Conservation (phyloP, 2,797 vertebrate species). For the Scolopax rusticola region DNA sequence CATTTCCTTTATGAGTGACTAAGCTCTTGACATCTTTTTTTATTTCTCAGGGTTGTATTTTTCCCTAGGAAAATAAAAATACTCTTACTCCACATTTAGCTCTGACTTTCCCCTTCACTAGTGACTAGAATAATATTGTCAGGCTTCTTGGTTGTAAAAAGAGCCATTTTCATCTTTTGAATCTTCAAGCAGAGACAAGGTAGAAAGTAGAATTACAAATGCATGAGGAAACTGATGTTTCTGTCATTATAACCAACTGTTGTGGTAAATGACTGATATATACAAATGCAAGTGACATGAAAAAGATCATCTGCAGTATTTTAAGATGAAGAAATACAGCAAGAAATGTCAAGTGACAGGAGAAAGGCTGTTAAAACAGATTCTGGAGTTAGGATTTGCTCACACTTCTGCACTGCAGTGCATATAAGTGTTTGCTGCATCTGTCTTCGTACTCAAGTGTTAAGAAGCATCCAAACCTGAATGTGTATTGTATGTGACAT, state of each 20-base stretch:
- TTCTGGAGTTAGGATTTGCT: background rate
- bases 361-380: background rate
- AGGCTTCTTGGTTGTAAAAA: background rate
- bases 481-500: background rate
- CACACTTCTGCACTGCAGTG: background rate
- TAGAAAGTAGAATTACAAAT: background rate
- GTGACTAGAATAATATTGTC: background rate
- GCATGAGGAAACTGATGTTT: background rate
- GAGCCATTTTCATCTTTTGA: background rate
- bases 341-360: background rate
- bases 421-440: background rate
- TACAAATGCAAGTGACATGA: background rate
- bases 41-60: background rate
- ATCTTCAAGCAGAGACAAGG: background rate
- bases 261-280: background rate
- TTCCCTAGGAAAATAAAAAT: background rate
- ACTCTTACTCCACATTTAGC: background rate
- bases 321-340: background rate
- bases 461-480: background rate
- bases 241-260: background rate
- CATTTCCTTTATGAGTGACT: background rate
- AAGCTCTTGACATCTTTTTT: constrained; percentile 38
- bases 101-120: background rate
- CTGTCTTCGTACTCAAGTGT: background rate
- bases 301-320: background rate